Conservation (phyloP, 2,888 invertebrate species). For the Agonum fuliginosum region DNA sequence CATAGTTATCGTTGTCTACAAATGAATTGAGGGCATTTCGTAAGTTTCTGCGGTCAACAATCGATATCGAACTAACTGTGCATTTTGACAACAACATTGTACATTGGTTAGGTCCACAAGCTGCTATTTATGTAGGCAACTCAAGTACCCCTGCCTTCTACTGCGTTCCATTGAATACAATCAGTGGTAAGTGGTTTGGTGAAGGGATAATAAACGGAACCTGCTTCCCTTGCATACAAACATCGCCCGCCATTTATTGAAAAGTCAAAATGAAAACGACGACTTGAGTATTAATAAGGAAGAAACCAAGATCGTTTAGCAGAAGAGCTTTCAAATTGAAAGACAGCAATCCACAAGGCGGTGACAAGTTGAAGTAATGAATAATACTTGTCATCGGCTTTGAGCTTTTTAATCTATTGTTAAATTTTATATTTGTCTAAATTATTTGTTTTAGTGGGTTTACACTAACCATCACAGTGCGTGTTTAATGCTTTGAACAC, state of each 20-base stretch:
- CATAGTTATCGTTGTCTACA: no score
- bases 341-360: not conserved
- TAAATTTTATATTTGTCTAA: no score
- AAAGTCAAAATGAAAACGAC: not conserved
- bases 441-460: no score
- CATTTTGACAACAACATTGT: not conserved
- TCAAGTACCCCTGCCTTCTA: constrained; percentile 10
- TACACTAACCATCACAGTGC: no score
- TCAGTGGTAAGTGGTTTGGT: constrained; percentile 25
- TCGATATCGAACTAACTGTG: not conserved
- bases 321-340: not conserved
- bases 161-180: constrained; percentile 30
- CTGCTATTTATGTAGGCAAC: constrained; percentile 25
- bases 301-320: not conserved
- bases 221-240: constrained; percentile 24
- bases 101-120: not conserved
- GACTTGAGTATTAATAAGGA: not conserved
- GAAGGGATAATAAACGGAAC: constrained; percentile 29
- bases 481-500: no score
- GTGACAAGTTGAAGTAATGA: not conserved
- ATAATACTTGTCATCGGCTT: no score
- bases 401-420: no score
- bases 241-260: constrained; percentile 13
- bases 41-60: not conserved
- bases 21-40: no score